These are phyloP conservation scores for Heterohyrax brucei DNA, from an alignment of 2,797 vertebrate species.

Conservation along the genomic window DNA sequence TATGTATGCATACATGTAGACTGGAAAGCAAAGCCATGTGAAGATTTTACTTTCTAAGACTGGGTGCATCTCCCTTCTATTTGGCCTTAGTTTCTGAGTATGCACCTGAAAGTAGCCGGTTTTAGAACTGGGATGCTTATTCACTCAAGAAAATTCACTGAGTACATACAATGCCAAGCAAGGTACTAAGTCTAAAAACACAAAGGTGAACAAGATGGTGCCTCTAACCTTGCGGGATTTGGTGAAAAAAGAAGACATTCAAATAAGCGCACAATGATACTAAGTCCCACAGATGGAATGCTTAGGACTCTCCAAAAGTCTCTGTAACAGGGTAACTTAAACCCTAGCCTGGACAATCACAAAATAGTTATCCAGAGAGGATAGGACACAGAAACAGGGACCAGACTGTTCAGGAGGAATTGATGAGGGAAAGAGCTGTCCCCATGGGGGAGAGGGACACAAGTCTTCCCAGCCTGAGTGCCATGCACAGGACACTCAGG, in stretches of 20 bases:
- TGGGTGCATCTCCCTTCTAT: neutral
- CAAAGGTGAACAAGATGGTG: neutral
- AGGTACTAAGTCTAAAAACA: neutral
- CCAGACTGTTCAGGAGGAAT: neutral
- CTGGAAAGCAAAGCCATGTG: neutral
- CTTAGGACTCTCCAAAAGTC: rapidly evolving
- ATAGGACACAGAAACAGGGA: neutral
- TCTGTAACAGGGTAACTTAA: neutral
- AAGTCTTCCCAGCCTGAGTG: neutral
- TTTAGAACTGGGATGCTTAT: neutral
- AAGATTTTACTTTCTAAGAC: neutral
- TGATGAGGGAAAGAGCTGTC: neutral
- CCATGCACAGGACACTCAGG: neutral
- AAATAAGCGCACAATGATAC: neutral
- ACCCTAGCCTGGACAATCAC: neutral
- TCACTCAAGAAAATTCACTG: neutral
- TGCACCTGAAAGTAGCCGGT: neutral
- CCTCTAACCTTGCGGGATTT: neutral
- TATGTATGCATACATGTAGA: neutral
- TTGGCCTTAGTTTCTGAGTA: neutral
- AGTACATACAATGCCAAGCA: rapidly evolving
- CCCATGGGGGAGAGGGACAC: neutral
- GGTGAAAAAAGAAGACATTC: neutral
- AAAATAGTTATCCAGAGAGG: neutral
- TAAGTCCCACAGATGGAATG: neutral